Percentiles rank a stretch among this genome's conserved stretches.
Conservation (phyloP, 2,113 vertebrate genomes). For the Pterophyllum scalare region DNA sequence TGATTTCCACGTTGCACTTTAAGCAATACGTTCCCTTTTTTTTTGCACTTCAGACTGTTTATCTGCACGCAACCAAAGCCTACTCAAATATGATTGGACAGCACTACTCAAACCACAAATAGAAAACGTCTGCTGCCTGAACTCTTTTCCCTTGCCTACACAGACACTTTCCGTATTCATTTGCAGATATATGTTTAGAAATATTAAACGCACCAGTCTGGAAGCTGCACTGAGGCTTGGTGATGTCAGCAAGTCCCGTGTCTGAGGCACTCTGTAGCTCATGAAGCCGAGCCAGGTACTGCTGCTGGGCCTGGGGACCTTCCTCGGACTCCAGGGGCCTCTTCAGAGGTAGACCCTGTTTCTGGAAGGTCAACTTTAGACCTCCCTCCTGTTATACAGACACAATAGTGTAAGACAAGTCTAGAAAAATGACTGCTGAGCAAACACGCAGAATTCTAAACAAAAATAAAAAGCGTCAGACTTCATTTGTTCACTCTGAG, state of each 20-base stretch:
- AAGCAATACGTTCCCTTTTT: neutral
- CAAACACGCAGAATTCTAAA: neutral
- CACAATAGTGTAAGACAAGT: constrained; percentile 8
- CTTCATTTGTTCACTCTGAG: neutral
- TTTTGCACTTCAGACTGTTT: neutral
- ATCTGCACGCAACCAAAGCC: neutral
- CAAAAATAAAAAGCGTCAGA: neutral
- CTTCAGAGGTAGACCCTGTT: constrained; percentile 93
- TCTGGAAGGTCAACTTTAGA: constrained; percentile 99
- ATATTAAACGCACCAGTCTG: constrained; percentile 79
- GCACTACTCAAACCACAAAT: neutral
- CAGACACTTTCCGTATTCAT: neutral
- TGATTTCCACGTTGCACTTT: neutral
- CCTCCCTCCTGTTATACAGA: constrained; percentile 91
- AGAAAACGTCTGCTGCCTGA: neutral
- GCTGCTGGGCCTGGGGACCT: constrained; percentile 89
- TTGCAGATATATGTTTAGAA: neutral
- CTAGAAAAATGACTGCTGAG: neutral
- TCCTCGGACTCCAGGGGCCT: constrained; percentile 91
- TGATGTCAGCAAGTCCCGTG: constrained; percentile 89
- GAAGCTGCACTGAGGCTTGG: constrained; percentile 84
- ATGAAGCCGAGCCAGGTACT: constrained; percentile 91
- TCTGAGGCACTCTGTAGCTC: constrained; percentile 94
- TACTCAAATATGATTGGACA: neutral
- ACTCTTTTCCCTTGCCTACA: neutral